These are phyloP conservation scores for Pseudochirops corinnae DNA, from an alignment of 2,797 vertebrate genomes.

Conservation along the genomic window DNA sequence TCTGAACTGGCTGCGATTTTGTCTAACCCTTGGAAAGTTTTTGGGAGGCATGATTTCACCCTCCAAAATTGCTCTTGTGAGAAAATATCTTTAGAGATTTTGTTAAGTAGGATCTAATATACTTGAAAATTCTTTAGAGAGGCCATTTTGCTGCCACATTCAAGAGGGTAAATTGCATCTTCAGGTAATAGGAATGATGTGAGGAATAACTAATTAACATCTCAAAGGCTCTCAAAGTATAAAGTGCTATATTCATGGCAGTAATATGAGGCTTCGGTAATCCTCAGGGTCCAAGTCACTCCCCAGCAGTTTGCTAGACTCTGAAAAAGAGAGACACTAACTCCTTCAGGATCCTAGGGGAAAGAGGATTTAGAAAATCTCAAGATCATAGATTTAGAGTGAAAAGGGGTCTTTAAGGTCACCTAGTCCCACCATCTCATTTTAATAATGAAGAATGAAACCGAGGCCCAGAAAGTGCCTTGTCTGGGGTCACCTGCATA, in stretches of 20 bases:
- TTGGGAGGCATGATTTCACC: slow-evolving; percentile 28
- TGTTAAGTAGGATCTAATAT: slow-evolving; percentile 71
- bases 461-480: neutral
- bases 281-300: neutral
- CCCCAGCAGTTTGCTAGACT: neutral
- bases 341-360: neutral
- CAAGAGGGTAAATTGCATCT: slow-evolving; percentile 65
- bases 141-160: slow-evolving; percentile 57
- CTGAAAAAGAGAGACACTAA: neutral
- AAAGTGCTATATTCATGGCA: neutral
- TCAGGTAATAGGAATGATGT: slow-evolving; percentile 47
- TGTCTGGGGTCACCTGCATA: neutral
- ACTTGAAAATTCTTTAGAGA: slow-evolving; percentile 64
- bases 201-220: slow-evolving; percentile 54
- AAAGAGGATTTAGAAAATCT: neutral
- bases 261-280: neutral
- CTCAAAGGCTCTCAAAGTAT: slow-evolving; percentile 53
- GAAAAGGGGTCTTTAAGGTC: neutral
- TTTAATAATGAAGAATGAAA: neutral
- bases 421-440: neutral
- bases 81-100: slow-evolving; percentile 56
- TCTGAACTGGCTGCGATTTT: slow-evolving; percentile 51
- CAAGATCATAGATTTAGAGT: neutral
- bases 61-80: slow-evolving; percentile 29
- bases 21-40: slow-evolving; percentile 66